Conservation (phyloP, 2,113 vertebrate genomes). For the Ophthalmolycus amberensis region DNA sequence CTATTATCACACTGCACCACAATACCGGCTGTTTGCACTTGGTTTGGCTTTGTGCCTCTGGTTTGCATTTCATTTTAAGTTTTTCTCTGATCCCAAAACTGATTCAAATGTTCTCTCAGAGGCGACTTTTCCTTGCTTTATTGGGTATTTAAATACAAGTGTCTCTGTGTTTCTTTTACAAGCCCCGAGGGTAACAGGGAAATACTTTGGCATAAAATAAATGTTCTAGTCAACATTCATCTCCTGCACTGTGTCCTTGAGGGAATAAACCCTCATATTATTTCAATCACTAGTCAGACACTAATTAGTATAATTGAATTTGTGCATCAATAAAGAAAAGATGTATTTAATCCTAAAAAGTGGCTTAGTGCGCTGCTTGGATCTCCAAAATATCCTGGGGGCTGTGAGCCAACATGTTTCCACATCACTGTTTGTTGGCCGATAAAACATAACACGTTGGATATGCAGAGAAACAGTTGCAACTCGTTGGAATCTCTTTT, state of each 20-base stretch:
- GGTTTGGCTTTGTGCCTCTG: slow-evolving; percentile 19
- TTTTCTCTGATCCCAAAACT: slow-evolving; percentile 16
- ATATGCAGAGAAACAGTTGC: slow-evolving; percentile 3
- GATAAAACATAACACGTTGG: slow-evolving; percentile 10
- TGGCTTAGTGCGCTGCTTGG: not conserved
- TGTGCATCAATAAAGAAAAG: not conserved
- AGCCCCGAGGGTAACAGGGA: slow-evolving; percentile 2
- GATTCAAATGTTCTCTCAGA: not conserved
- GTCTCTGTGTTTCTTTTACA: slow-evolving; percentile 36
- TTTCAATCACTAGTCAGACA: slow-evolving; percentile 1
- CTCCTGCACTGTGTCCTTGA: not conserved
- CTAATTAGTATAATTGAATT: not conserved
- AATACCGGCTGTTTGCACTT: slow-evolving; percentile 22
- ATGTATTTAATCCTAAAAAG: slow-evolving; percentile 3
- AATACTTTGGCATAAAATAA: slow-evolving; percentile 34
- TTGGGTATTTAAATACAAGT: slow-evolving; percentile 29
- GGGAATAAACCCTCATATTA: not conserved
- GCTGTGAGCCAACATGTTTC: slow-evolving; percentile 33
- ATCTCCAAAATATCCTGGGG: slow-evolving; percentile 10
- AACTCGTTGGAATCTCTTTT: slow-evolving; percentile 25
- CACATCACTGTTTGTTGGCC: not conserved
- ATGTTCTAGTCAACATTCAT: slow-evolving; percentile 23
- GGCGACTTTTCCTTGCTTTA: slow-evolving; percentile 8
- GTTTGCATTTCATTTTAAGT: slow-evolving; percentile 26
- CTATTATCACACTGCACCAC: slow-evolving; percentile 37